phyloP scores from a whole-genome alignment of 1,140 invertebrate species.

The Pachypsylla venusta region DNA sequence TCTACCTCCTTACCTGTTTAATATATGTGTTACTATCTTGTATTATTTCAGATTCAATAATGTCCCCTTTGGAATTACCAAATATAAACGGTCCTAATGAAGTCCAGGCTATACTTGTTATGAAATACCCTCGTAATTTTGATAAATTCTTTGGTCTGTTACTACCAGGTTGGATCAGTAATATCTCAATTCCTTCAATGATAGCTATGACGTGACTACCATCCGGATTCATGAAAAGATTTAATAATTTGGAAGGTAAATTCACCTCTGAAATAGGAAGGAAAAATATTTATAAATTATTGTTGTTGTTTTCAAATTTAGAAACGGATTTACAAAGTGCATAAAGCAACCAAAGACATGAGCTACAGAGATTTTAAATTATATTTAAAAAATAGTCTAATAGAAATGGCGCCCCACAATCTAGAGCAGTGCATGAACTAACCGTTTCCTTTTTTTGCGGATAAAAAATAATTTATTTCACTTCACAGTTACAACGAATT shows the following conservation, averaged over 20 bases:
- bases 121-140: conserved; percentile 33
- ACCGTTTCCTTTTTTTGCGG: no score
- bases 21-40: conserved; percentile 4
- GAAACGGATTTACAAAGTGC: no score
- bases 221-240: conserved; percentile 71
- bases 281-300: conserved; percentile 18
- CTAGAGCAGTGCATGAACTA: no score
- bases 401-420: no score
- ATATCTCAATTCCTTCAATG: conserved; percentile 30
- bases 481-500: no score
- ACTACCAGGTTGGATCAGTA: conserved; percentile 33
- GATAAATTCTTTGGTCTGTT: conserved; percentile 47
- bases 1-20: conserved; percentile 4
- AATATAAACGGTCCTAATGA: background rate
- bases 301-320: no score
- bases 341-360: no score
- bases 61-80: conserved; percentile 3
- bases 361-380: no score
- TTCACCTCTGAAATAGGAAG: conserved; percentile 31
- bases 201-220: conserved; percentile 70
- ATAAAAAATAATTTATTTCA: no score
- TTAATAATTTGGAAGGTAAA: conserved; percentile 38
- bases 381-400: no score
- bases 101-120: conserved; percentile 34
- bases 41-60: background rate